Conservation (phyloP, 2,888 invertebrate genomes). For the Colletes collaris region DNA sequence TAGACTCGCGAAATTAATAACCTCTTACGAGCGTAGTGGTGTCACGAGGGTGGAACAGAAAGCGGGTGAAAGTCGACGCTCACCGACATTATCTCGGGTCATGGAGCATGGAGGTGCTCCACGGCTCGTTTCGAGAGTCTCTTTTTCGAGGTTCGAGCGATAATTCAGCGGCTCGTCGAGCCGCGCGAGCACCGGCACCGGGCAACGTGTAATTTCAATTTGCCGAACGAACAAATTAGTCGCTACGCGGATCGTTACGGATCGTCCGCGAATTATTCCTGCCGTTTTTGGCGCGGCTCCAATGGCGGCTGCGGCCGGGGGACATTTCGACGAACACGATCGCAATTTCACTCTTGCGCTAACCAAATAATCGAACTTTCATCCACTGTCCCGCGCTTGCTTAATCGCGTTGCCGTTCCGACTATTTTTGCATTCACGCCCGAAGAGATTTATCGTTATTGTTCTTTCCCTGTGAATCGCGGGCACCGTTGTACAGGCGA, state of each 20-base stretch:
- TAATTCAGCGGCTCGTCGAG: conserved; percentile 60
- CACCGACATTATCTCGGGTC: conserved; percentile 53
- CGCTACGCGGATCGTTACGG: conserved; percentile 60
- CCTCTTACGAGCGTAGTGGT: conserved; percentile 18
- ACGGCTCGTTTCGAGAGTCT: conserved; percentile 37
- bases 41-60: conserved; percentile 63
- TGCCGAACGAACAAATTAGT: conserved; percentile 73
- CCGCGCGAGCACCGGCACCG: conserved; percentile 37
- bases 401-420: no score
- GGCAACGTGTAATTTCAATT: conserved; percentile 75
- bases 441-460: no score
- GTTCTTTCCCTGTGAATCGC: no score
- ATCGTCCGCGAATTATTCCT: conserved; percentile 45
- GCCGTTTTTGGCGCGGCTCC: conserved; percentile 41
- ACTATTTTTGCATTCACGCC: no score
- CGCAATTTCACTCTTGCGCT: conserved; percentile 12
- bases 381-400: background rate
- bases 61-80: conserved; percentile 62
- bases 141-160: conserved; percentile 58
- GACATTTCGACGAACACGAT: conserved; percentile 14
- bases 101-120: conserved; percentile 25
- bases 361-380: conserved; percentile 21
- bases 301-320: conserved; percentile 8
- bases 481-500: no score
- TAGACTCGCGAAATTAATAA: conserved; percentile 62